Evolutionary conservation across 2,888 invertebrate species (phyloP).

Genomic region (Digitonthophagus gazella): DNA sequence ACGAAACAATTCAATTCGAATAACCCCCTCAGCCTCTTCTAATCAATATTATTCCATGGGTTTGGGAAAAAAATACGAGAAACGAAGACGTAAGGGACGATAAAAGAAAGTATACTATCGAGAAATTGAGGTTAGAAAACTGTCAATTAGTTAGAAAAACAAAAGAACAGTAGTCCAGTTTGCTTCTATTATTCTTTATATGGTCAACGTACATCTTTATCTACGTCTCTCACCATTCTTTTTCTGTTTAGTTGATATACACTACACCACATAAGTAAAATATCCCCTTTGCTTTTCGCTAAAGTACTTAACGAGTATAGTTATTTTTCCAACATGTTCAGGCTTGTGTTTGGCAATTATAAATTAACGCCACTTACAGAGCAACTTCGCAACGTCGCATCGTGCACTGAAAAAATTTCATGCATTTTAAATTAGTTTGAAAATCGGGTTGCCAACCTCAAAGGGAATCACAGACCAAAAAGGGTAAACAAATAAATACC

Average conservation of each 20-base stretch:
- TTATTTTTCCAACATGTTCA: background rate
- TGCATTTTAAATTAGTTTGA: background rate
- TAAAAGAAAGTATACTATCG: background rate
- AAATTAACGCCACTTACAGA: background rate
- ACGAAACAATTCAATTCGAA: background rate
- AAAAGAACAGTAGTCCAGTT: background rate
- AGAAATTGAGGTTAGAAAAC: background rate
- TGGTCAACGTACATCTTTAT: background rate
- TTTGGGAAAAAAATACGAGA: background rate
- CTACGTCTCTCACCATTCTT: too few relatives aligned
- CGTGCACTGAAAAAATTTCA: background rate
- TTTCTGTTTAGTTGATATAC: too few relatives aligned
- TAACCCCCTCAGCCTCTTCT: too few relatives aligned
- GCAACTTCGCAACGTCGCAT: background rate
- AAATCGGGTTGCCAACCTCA: background rate
- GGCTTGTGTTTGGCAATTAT: background rate
- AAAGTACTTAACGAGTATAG: too few relatives aligned
- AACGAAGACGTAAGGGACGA: background rate
- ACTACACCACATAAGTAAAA: too few relatives aligned
- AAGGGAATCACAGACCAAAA: background rate
- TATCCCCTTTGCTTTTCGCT: too few relatives aligned
- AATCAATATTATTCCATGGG: background rate
- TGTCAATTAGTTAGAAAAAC: background rate
- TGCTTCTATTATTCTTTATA: background rate
- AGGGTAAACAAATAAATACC: background rate